Conservation (phyloP, 2,797 vertebrate genomes). For the Ispidina picta region DNA sequence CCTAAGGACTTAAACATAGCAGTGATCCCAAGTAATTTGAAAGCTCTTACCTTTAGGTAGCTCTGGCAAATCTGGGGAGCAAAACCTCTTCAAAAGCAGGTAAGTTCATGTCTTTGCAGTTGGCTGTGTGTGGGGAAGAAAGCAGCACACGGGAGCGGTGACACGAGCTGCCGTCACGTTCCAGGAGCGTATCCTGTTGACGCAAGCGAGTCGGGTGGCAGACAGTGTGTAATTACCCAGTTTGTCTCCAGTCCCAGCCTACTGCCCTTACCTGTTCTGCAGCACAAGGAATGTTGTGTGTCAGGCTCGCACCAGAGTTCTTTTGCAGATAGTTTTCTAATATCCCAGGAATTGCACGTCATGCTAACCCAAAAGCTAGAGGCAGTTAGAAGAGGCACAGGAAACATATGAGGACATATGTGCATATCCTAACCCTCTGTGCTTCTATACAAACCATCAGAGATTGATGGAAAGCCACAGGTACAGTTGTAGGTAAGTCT, state of each 20-base stretch:
- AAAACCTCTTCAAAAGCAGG: background rate
- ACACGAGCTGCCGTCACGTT: background rate
- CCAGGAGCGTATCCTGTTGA: background rate
- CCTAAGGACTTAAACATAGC: background rate
- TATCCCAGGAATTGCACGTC: background rate
- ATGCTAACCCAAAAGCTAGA: background rate
- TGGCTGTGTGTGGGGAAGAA: background rate
- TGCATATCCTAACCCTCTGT: fast-evolving
- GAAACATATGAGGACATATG: background rate
- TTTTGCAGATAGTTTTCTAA: background rate
- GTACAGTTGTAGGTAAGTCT: background rate
- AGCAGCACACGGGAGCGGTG: background rate
- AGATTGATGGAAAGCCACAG: background rate
- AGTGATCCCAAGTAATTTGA: background rate
- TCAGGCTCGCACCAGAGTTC: background rate
- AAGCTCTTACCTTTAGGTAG: conserved; percentile 45
- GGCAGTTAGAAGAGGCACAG: background rate
- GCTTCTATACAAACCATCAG: background rate
- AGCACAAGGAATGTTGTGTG: conserved; percentile 43
- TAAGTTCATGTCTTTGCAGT: background rate
- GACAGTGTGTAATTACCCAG: conserved; percentile 36
- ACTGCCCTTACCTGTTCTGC: conserved; percentile 30
- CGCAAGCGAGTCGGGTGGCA: background rate
- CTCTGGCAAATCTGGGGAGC: background rate
- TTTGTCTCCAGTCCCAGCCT: background rate